Conservation (phyloP, 2,797 vertebrate genomes). For the Clarias platycephalus region DNA sequence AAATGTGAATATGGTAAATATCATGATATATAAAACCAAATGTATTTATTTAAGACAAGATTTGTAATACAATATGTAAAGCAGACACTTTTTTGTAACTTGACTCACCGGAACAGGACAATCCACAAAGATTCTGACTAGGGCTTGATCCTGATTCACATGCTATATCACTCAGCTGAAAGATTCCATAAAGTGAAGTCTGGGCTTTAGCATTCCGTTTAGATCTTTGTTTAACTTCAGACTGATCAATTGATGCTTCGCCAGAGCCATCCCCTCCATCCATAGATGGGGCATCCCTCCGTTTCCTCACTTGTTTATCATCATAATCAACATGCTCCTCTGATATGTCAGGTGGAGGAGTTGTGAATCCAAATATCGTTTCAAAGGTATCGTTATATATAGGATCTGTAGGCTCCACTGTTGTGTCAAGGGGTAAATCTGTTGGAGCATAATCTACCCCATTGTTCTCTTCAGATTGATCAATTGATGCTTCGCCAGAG, state of each 20-base stretch:
- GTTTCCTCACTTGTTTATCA: too few relatives aligned
- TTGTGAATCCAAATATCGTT: not conserved
- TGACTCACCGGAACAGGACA: conserved; percentile 42
- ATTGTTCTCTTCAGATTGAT: too few relatives aligned
- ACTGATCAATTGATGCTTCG: not conserved
- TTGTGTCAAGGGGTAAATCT: not conserved
- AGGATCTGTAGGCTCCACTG: not conserved
- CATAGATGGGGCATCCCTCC: too few relatives aligned
- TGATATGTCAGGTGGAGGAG: too few relatives aligned
- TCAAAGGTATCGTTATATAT: not conserved
- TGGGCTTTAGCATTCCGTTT: not conserved
- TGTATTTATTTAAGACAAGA: not conserved
- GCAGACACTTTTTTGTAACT: not conserved
- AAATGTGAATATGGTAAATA: not conserved
- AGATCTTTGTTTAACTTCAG: too few relatives aligned
- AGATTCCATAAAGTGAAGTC: conserved; percentile 44
- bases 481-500: too few relatives aligned
- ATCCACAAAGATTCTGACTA: conserved; percentile 41
- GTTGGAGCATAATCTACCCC: too few relatives aligned
- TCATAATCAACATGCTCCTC: too few relatives aligned
- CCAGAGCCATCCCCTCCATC: too few relatives aligned
- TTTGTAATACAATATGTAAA: not conserved
- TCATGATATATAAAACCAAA: not conserved
- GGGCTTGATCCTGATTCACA: conserved; percentile 33
- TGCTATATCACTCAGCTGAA: conserved; percentile 44